Evolutionary conservation across 2,113 vertebrate species (phyloP), one percentile per base, ranked within the genome.

Genomic region (Micronycteris hirsuta): DNA sequence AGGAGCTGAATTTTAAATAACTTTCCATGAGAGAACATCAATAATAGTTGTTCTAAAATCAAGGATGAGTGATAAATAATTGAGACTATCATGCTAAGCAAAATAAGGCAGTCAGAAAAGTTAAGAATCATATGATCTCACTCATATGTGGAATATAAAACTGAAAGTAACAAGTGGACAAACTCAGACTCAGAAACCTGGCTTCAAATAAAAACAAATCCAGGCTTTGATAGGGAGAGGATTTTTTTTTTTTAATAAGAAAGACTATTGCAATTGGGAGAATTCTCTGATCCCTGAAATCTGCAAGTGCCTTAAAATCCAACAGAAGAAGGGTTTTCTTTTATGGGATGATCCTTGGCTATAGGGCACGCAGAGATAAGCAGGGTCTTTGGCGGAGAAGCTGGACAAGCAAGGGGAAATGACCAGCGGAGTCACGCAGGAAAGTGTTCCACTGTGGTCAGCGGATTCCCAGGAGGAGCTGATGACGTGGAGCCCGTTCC

Each of bases 161-260:
- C 58, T 63, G 58, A 63, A 63, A 63, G 12, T 63, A 31, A 63
- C 24, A 61, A 65, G 85, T 47, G 26, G 49, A 88, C 70, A 95
- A 94, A 95, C 17, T 81, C 31, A 11, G 49, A 28, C 38, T 93
- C 26, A 67, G 33, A 95, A 93, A 65, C 10, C 77, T 26, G n/a
- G 22, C 45, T 28, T 83, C 67, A 73, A 73, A 78, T 82, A 41
- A 82, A 97, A 93, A 87, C 31, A 82, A 94, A 88, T 68, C 43
- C 19, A 49, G 80, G 83, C 31, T 45, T 45, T 54, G 33, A 43
- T 15, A 43, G 56, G 36, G 49, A 74, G 49, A 77, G 9, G 61
- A 24, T 97, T 82, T 74, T 43, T 94, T 78, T n/a, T 58, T 24
- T 56, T 68, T 20, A 70, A 70, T 36, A 58, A 89, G 95, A 74